Evolutionary conservation across 2,113 vertebrate species (phyloP).

Genomic region (Trachemys scripta): DNA sequence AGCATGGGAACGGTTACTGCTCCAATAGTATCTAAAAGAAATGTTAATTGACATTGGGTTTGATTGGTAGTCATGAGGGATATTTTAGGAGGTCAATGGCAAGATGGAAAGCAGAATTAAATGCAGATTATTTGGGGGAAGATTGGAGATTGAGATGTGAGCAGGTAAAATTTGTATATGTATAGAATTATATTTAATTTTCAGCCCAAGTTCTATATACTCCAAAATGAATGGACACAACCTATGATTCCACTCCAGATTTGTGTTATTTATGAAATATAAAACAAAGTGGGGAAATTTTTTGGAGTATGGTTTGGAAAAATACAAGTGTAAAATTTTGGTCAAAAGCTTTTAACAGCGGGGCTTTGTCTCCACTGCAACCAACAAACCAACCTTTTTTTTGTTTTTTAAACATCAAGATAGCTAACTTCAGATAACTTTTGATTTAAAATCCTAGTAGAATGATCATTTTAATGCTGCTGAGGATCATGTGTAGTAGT

Average conservation of each 20-base stretch:
- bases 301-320: background rate
- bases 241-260: background rate
- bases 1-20: background rate
- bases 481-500: background rate
- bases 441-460: background rate
- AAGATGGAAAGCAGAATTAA: constrained; percentile 10
- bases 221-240: background rate
- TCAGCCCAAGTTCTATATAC: background rate
- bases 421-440: background rate
- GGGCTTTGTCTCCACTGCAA: background rate
- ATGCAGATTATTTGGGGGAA: background rate
- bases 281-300: background rate
- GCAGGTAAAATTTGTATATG: background rate
- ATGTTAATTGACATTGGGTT: background rate
- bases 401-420: background rate
- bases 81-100: background rate
- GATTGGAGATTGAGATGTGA: background rate
- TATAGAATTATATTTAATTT: constrained; percentile 1
- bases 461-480: background rate
- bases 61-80: background rate
- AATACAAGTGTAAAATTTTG: background rate
- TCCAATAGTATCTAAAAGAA: rapidly evolving
- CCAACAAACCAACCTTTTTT: background rate
- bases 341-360: background rate
- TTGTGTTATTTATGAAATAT: background rate